A percentile compares a stretch with the other conserved stretches of the same genome.
Conservation (phyloP, 2,113 vertebrate genomes). For the Prunella fulvescens region DNA sequence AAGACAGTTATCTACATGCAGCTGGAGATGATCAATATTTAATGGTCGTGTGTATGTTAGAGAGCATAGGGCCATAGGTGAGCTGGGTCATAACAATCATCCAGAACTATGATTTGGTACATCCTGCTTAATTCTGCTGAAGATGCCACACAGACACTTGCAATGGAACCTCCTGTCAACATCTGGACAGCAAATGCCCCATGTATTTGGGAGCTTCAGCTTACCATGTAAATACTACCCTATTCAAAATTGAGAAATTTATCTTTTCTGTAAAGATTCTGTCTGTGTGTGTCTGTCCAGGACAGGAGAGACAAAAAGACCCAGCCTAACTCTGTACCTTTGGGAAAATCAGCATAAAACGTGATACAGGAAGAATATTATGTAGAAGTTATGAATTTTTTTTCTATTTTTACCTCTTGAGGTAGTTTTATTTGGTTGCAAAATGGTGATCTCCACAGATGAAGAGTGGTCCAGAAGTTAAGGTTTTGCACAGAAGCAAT, state of each 20-base stretch:
- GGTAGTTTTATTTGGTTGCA: neutral
- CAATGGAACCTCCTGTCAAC: neutral
- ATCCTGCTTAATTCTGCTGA: neutral
- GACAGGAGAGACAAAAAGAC: neutral
- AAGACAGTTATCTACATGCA: neutral
- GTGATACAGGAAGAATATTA: neutral
- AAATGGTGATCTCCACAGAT: neutral
- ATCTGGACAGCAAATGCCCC: accelerated
- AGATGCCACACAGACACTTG: neutral
- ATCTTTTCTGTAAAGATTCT: neutral
- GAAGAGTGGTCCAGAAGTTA: neutral
- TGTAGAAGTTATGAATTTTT: neutral
- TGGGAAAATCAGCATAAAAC: neutral
- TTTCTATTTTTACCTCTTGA: neutral
- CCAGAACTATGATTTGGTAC: neutral
- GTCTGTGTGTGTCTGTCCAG: neutral
- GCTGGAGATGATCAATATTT: neutral
- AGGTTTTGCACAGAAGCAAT: neutral
- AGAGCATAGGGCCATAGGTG: neutral
- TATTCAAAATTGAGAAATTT: neutral
- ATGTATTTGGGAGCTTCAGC: neutral
- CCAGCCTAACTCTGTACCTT: neutral
- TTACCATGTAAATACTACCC: neutral
- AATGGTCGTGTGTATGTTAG: neutral
- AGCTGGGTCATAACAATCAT: neutral